Evolutionary conservation across 2,888 invertebrate genomes (phyloP).

Genomic region (Ornithoptera priamus): DNA sequence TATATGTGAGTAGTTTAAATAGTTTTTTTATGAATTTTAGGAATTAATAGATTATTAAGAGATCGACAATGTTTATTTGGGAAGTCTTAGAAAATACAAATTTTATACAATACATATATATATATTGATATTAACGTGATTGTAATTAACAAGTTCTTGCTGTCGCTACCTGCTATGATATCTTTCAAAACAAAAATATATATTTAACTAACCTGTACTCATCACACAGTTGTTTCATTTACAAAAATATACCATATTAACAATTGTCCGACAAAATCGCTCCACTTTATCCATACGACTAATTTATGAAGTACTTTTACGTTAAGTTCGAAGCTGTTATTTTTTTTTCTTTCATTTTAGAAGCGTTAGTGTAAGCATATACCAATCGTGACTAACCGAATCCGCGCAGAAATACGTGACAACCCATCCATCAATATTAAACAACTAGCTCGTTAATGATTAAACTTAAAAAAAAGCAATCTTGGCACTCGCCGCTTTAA

Average conservation of each 20-base stretch:
- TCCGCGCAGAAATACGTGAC: slow-evolving; percentile 1
- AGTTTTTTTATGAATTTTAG: background rate
- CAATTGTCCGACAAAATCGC: slow-evolving; percentile 34
- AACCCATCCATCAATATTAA: slow-evolving; percentile 25
- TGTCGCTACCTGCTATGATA: background rate
- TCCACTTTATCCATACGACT: slow-evolving; percentile 38
- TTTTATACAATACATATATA: background rate
- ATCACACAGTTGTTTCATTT: slow-evolving; percentile 10
- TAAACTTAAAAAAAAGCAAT: slow-evolving; percentile 29
- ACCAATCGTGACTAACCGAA: slow-evolving; percentile 32
- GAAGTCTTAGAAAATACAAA: background rate
- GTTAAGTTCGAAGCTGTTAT: slow-evolving; percentile 37
- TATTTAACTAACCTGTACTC: slow-evolving; percentile 18
- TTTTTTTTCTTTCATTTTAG: slow-evolving; percentile 32
- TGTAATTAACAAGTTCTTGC: background rate
- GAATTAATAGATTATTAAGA: too few relatives aligned
- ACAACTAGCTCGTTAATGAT: slow-evolving; percentile 18
- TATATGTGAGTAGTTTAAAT: background rate
- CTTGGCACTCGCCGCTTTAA: slow-evolving; percentile 40
- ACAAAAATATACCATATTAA: slow-evolving; percentile 37
- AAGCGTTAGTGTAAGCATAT: slow-evolving; percentile 36
- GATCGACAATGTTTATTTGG: background rate
- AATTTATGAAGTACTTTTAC: slow-evolving; percentile 43
- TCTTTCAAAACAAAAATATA: slow-evolving; percentile 23
- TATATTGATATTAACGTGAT: background rate